Conservation (phyloP, 1,140 invertebrate species). For the Papilio glaucus region DNA sequence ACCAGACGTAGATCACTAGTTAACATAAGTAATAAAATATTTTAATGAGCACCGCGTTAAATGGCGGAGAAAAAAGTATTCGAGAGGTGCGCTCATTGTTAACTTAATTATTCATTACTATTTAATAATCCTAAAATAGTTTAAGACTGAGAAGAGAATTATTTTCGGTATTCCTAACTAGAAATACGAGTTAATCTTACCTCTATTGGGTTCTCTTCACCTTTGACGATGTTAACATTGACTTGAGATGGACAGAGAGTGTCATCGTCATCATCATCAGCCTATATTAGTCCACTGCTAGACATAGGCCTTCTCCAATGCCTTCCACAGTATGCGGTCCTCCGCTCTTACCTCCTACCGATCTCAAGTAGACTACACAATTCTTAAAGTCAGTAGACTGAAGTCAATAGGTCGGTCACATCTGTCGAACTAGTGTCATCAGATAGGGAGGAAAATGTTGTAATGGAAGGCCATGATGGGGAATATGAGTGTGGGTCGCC, state of each 20-base stretch:
- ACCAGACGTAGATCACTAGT: constrained; percentile 2
- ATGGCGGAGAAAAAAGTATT: background rate
- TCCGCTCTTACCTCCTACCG: no score
- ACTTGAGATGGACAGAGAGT: background rate
- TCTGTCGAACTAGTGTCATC: no score
- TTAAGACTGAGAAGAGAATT: background rate
- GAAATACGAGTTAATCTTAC: background rate
- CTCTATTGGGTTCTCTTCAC: background rate
- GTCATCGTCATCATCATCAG: no score
- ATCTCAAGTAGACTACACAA: no score
- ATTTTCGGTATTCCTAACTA: background rate
- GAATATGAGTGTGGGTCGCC: no score
- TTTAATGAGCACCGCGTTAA: constrained; percentile 15
- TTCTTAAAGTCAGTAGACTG: no score
- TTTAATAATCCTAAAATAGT: constrained; percentile 3
- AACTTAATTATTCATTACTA: constrained; percentile 22
- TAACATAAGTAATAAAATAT: constrained; percentile 32
- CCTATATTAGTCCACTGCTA: no score
- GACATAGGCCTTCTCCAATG: no score
- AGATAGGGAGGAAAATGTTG: no score
- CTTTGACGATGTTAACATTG: background rate
- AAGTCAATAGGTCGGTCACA: no score
- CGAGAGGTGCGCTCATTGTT: background rate
- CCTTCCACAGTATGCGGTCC: no score
- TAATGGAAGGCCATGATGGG: no score